Percentiles rank a stretch among this genome's conserved stretches.
These are phyloP conservation scores for Microtus montanus DNA, from an alignment of 2,113 vertebrate genomes.

Conservation along the genomic window DNA sequence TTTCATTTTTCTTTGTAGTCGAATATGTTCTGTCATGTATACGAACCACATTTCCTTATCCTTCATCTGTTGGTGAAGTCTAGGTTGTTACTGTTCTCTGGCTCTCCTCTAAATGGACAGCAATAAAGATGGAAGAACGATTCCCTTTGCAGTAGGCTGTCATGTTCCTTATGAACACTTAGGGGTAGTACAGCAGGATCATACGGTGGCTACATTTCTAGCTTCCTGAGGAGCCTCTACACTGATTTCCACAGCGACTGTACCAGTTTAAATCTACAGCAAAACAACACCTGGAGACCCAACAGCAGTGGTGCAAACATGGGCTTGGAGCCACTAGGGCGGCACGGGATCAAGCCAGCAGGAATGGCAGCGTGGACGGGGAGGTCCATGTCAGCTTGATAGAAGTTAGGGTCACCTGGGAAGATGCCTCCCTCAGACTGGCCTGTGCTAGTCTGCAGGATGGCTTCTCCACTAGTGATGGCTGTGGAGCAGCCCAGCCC, in stretches of 20 bases:
- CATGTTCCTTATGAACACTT: background rate
- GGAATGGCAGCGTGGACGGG: background rate
- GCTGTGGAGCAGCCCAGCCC: background rate
- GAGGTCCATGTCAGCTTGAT: background rate
- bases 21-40: background rate
- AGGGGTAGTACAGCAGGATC: background rate
- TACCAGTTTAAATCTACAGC: background rate
- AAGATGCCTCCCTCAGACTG: background rate
- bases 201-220: background rate
- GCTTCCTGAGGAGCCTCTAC: background rate
- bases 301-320: background rate
- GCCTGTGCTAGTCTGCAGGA: background rate
- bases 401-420: background rate
- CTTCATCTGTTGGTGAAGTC: background rate
- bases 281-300: background rate
- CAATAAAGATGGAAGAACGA: background rate
- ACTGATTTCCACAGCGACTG: background rate
- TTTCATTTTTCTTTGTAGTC: background rate
- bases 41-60: background rate
- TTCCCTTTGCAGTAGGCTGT: background rate
- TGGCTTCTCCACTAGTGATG: background rate
- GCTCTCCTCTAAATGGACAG: background rate
- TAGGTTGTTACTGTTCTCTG: background rate
- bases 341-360: background rate
- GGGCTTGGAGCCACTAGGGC: background rate